Conservation (phyloP, 2,888 invertebrate species). For the Campopleginae sp. region DNA sequence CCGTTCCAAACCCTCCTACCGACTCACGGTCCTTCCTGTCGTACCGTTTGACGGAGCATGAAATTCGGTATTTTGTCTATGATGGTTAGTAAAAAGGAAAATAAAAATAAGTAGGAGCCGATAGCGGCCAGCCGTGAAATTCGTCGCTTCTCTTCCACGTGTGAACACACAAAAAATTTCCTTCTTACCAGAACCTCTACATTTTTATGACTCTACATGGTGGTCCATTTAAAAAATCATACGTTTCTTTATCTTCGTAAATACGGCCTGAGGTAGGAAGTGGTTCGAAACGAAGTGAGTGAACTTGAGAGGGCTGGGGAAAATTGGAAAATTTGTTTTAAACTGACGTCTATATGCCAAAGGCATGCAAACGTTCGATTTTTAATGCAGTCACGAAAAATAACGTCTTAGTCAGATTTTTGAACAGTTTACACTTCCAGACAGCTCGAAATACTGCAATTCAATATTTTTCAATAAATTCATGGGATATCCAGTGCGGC, state of each 20-base stretch:
- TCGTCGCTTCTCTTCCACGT: constrained; percentile 42
- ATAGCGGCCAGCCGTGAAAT: constrained; percentile 69
- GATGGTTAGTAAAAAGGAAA: constrained; percentile 46
- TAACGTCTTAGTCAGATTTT: background rate
- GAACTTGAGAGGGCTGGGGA: background rate
- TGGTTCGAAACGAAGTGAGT: background rate
- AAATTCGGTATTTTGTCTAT: constrained; percentile 60
- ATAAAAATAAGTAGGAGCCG: constrained; percentile 48
- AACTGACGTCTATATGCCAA: background rate
- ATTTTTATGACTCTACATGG: background rate
- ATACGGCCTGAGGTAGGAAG: background rate
- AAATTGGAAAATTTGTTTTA: background rate
- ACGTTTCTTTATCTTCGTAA: background rate
- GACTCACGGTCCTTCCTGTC: constrained; percentile 1
- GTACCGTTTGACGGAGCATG: constrained; percentile 60
- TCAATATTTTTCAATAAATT: background rate
- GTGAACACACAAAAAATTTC: constrained; percentile 10
- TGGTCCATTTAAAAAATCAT: background rate
- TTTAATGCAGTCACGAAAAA: background rate
- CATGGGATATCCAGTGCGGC: background rate
- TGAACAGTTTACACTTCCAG: background rate
- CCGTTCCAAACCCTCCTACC: constrained; percentile 17
- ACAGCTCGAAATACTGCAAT: background rate
- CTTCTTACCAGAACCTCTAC: background rate
- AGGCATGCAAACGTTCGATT: background rate